Evolutionary conservation across 2,888 invertebrate species (phyloP).

Genomic region (Phaonia tiefii): DNA sequence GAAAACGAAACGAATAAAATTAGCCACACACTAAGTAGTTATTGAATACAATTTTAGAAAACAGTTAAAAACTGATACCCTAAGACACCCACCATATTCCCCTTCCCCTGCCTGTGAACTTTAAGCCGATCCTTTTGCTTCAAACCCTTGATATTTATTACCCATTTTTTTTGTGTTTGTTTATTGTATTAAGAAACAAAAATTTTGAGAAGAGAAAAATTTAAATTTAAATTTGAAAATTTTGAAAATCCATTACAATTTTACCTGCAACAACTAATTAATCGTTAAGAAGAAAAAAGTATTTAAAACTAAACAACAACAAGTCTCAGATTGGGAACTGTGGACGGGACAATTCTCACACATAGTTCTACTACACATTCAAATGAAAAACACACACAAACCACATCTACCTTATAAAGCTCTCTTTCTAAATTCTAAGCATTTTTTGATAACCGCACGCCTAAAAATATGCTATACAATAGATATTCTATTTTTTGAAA

Average conservation of each 20-base stretch:
- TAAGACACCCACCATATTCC: not conserved
- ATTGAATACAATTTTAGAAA: not conserved
- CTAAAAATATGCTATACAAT: not conserved
- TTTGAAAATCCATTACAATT: conserved; percentile 7
- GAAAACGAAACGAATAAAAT: not conserved
- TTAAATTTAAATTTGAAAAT: conserved; percentile 20
- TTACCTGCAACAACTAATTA: not conserved
- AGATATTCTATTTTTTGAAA: conserved; percentile 3
- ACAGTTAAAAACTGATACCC: not conserved
- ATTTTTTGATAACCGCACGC: conserved; percentile 60
- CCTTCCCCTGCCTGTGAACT: not conserved
- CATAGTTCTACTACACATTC: conserved; percentile 80
- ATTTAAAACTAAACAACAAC: conserved; percentile 64
- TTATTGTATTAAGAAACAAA: conserved; percentile 64
- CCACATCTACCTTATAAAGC: conserved; percentile 7
- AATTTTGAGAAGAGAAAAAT: conserved; percentile 71
- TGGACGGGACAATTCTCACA: conserved; percentile 89
- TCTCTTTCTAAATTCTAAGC: conserved; percentile 52
- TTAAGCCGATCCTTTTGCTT: not conserved
- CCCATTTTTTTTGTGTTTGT: conserved; percentile 10
- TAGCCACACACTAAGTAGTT: conserved; percentile 9
- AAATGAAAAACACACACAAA: no score
- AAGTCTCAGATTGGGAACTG: conserved; percentile 88
- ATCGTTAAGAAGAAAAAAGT: not conserved
- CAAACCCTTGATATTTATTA: conserved; percentile 1